Conservation (phyloP, 2,113 vertebrate genomes). For the Sitta europaea region DNA sequence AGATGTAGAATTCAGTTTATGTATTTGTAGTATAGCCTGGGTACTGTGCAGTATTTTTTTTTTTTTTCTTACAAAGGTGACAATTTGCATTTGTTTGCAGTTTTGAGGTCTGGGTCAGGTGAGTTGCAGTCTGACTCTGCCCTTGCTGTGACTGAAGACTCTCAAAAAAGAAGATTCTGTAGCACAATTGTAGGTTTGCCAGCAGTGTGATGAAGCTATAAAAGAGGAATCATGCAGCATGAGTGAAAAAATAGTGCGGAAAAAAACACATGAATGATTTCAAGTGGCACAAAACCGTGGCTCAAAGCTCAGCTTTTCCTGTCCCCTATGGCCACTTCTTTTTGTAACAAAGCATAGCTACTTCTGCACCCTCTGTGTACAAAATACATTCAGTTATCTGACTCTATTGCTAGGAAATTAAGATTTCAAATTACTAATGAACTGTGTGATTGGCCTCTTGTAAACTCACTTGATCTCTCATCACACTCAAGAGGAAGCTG, state of each 20-base stretch:
- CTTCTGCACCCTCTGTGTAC: background rate
- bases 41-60: background rate
- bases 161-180: background rate
- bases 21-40: background rate
- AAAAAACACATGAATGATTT: background rate
- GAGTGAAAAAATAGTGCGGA: background rate
- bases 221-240: background rate
- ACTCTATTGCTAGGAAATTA: background rate
- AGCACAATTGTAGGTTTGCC: background rate
- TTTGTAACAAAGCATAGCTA: background rate
- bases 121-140: background rate
- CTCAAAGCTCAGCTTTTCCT: background rate
- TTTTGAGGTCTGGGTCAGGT: background rate
- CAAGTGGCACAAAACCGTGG: rapidly evolving
- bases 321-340: background rate
- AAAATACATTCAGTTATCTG: background rate
- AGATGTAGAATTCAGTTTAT: background rate
- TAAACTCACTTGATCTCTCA: background rate
- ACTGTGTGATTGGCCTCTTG: background rate
- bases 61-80: background rate
- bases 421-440: background rate
- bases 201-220: background rate
- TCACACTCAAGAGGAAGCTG: background rate
- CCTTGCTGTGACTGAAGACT: background rate
- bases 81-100: background rate